Percentiles rank a stretch among this genome's conserved stretches.
These are phyloP conservation scores for Ischnus inquisitorius DNA, from an alignment of 2,888 invertebrate species.

Conservation along the genomic window DNA sequence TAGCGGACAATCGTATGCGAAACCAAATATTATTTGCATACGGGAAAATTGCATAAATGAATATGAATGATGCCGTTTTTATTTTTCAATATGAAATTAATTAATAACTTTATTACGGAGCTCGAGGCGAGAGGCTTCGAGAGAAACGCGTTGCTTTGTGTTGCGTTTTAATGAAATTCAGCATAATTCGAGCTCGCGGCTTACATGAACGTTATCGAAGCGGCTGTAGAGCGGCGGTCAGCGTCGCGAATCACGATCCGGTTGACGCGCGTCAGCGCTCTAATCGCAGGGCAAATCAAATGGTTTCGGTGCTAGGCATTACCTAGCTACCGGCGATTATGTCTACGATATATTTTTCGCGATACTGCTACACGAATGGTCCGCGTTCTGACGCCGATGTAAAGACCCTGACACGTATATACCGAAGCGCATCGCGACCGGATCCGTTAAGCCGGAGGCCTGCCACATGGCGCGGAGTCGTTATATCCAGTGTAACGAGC, in stretches of 20 bases:
- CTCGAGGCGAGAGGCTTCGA: neutral
- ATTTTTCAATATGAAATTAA: no score
- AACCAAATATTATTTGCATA: neutral
- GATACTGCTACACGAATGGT: constrained; percentile 4
- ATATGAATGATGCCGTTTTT: neutral
- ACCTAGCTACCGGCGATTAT: neutral
- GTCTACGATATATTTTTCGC: neutral
- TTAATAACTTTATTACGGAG: no score
- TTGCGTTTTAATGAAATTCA: no score
- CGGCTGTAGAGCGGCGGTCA: neutral
- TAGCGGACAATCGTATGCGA: constrained; percentile 1
- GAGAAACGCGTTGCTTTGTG: neutral
- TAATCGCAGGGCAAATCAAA: constrained; percentile 39
- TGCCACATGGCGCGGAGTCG: constrained; percentile 40
- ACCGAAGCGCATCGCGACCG: neutral
- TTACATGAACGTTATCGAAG: neutral
- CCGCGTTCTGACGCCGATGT: neutral
- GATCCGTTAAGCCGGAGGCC: constrained; percentile 29
- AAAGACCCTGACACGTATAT: constrained; percentile 43
- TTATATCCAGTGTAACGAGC: constrained; percentile 29
- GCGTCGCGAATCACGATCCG: constrained; percentile 38
- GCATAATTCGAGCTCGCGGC: no score
- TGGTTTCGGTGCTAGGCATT: constrained; percentile 31
- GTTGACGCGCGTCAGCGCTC: constrained; percentile 38
- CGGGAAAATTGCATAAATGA: neutral